Conservation (phyloP, 1,140 invertebrate genomes). For the Drosophila lini region DNA sequence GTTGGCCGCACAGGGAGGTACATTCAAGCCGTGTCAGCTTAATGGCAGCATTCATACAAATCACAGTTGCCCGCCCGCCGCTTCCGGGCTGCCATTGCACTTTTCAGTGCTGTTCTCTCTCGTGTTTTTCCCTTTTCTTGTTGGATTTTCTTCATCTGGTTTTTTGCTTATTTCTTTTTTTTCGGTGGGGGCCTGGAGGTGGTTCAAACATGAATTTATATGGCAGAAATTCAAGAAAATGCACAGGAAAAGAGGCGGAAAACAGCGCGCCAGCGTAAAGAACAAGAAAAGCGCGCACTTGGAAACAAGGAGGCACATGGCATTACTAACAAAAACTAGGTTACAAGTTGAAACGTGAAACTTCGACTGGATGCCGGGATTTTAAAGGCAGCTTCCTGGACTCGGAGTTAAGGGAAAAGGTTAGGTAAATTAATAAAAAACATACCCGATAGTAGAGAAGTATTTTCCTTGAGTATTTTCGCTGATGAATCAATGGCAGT, state of each 20-base stretch:
- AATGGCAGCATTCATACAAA: conserved; percentile 76
- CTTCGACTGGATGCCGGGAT: conserved; percentile 41
- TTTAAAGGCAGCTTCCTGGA: conserved; percentile 25
- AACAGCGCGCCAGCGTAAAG: conserved; percentile 49
- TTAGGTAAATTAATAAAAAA: neutral
- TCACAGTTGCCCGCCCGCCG: conserved; percentile 57
- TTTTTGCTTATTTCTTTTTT: conserved; percentile 17
- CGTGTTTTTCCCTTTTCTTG: conserved; percentile 30
- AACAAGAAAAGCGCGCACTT: conserved; percentile 65
- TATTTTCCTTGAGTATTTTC: neutral
- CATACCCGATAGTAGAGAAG: conserved; percentile 24
- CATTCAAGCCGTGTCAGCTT: conserved; percentile 54
- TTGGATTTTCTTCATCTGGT: conserved; percentile 22
- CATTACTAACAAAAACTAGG: conserved; percentile 57
- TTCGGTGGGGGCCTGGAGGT: conserved; percentile 20
- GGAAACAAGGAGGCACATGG: conserved; percentile 32
- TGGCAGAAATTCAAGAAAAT: conserved; percentile 69
- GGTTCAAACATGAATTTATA: conserved; percentile 60
- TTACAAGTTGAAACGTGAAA: conserved; percentile 73
- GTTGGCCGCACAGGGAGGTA: conserved; percentile 29
- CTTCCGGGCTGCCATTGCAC: conserved; percentile 63
- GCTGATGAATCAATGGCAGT: neutral
- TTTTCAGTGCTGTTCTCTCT: conserved; percentile 55
- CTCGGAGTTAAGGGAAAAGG: neutral
- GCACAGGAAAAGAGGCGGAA: conserved; percentile 37